Conservation (phyloP, 2,113 vertebrate species). For the Lampris megalopsis region DNA sequence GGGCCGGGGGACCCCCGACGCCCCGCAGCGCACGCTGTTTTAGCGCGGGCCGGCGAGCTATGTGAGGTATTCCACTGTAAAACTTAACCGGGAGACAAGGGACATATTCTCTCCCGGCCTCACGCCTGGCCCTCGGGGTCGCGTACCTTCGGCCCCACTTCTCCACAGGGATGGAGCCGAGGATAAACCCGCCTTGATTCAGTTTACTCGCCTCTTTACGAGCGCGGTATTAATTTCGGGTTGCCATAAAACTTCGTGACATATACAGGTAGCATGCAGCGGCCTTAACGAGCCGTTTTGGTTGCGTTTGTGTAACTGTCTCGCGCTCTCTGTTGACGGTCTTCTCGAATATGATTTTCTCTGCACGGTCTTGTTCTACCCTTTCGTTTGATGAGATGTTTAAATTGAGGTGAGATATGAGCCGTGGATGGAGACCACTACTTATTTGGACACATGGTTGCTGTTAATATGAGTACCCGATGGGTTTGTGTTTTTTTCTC, state of each 20-base stretch:
- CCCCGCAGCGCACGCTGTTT: conserved; percentile 35
- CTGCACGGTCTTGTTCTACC: conserved; percentile 13
- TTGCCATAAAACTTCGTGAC: no score
- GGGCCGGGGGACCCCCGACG: conserved; percentile 20
- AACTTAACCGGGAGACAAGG: conserved; percentile 45
- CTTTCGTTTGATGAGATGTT: conserved; percentile 63
- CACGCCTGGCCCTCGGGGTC: conserved; percentile 19
- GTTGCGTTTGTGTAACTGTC: no score
- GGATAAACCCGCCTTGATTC: no score
- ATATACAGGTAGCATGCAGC: no score
- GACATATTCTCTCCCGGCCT: conserved; percentile 48
- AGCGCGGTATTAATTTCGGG: no score
- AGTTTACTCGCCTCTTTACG: no score
- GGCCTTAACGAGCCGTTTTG: no score
- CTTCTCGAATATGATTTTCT: not conserved
- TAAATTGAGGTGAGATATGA: conserved; percentile 22
- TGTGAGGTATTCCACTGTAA: conserved; percentile 66
- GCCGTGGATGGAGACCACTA: conserved; percentile 34
- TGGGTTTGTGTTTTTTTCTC: conserved; percentile 11
- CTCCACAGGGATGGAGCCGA: no score
- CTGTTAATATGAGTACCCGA: conserved; percentile 56
- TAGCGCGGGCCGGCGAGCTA: conserved; percentile 51
- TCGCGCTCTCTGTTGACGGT: conserved; percentile 35
- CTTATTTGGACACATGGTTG: conserved; percentile 69
- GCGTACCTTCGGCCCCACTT: conserved; percentile 47